Base-by-base conservation (phyloP, 2,888 invertebrate genomes). In the Lasioglossum pauxillum region DNA sequence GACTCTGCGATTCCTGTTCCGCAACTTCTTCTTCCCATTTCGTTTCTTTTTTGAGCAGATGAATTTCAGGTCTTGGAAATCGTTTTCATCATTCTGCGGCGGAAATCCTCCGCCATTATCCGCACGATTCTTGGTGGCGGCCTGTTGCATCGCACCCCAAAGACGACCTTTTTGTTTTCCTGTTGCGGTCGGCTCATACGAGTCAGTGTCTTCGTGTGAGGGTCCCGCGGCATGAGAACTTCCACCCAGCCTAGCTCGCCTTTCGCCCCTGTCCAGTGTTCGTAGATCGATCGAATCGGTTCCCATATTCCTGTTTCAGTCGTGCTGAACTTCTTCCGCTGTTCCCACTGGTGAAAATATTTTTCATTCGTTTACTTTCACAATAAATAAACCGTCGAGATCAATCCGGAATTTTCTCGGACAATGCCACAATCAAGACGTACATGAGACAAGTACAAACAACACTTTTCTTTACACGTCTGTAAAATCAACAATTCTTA, bases 111-210 rank as follows among this genome's bases (percentile, higher is more conserved):
- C 31, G 57, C 82, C 90, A 80, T 86, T 44, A 84, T 79, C 57
- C 85, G 85, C 2, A 75, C 38, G 75, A 91, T 80, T 19, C 16
- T 84, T 44, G 90, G 91, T 5, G 78, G 81, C 1, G 91, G 87
- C 23, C 91, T 73, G 74, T 83, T 75, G 90, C 85, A 91, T 2
- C 81, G 78, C 27, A 90, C 90, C 16, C 90, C 90, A 81, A 78
- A 90, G 12, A 78, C 57, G 49, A 81, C 44, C n/a, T 23, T 80
- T 77, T 73, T 38, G 41, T 69, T 38, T 49, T 27, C 60, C 71
- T 31, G 14, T 27, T 78, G 69, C 16, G 14, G 0, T 8, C 64
- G 78, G 19, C 10, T 79, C 71, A 64, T 74, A 8, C 87, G 87
- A 31, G 3, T 80, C 73, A 35, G 67, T 31, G 14, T 31, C 73